Evolutionary conservation across 2,888 invertebrate genomes (phyloP).

Genomic region (Aphidius colemani): DNA sequence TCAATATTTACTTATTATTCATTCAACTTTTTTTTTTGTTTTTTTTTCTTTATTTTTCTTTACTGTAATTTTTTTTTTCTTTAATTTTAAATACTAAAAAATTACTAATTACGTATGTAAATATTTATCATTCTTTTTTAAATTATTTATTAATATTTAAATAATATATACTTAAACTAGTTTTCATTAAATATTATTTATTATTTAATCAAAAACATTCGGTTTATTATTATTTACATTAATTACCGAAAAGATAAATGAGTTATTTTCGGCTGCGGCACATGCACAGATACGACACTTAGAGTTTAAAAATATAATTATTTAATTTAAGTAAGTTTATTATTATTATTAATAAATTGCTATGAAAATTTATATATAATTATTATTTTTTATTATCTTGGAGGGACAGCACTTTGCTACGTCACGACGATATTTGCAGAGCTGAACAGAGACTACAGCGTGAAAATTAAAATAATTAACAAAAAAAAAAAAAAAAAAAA

Average conservation of each 20-base stretch:
- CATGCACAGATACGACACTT: conserved; percentile 59
- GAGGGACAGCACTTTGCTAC: conserved; percentile 60
- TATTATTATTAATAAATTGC: conserved; percentile 36
- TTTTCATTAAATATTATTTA: too few species aligned
- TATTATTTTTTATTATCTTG: conserved; percentile 56
- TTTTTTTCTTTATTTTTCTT: conserved; percentile 24
- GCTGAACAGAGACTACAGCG: conserved; percentile 55
- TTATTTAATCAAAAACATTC: conserved; percentile 48
- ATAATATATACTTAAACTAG: too few species aligned
- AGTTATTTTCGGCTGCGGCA: conserved; percentile 39
- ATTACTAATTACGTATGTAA: conserved; percentile 35
- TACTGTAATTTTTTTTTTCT: conserved; percentile 20
- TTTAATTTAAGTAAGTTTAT: conserved; percentile 50
- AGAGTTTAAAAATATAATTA: conserved; percentile 61
- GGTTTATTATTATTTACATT: conserved; percentile 55
- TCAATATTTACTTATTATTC: conserved; percentile 29
- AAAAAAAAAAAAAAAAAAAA: too few species aligned
- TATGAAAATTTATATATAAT: conserved; percentile 16
- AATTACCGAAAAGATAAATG: conserved; percentile 40
- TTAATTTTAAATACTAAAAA: conserved; percentile 35
- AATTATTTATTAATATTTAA: conserved; percentile 23
- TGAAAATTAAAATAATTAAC: conserved; percentile 41
- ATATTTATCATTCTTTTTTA: conserved; percentile 39
- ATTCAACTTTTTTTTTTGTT: conserved; percentile 27
- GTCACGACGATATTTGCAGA: conserved; percentile 54